Percentiles rank a stretch among this genome's conserved stretches.
Conservation (phyloP, 2,888 invertebrate genomes). For the Ganaspis brasiliensis region DNA sequence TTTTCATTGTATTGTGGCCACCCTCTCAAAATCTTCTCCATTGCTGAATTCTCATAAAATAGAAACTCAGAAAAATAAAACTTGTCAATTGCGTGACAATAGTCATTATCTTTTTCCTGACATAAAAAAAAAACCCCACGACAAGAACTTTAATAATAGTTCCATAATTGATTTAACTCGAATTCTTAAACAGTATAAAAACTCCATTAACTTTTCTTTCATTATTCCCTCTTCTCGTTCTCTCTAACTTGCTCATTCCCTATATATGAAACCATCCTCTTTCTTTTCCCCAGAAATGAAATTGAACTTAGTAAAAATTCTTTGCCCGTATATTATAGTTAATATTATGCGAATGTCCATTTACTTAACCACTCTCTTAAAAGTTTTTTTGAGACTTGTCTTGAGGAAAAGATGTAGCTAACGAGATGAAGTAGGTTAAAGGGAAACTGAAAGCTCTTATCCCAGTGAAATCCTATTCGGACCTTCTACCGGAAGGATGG, state of each 20-base stretch:
- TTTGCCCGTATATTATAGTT: not conserved
- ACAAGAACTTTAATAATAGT: not conserved
- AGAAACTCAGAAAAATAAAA: too few relatives aligned
- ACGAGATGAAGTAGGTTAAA: conserved; percentile 19
- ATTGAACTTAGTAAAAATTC: conserved; percentile 6
- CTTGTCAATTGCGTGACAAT: too few relatives aligned
- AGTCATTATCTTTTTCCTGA: too few relatives aligned
- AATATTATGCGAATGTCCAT: conserved; percentile 16
- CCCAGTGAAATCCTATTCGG: conserved; percentile 33
- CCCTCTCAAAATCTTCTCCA: too few relatives aligned
- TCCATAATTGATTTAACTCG: not conserved
- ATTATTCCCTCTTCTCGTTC: not conserved
- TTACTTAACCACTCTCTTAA: conserved; percentile 12
- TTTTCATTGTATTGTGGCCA: too few relatives aligned
- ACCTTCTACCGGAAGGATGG: not conserved
- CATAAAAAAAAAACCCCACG: too few relatives aligned
- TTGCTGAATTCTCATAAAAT: too few relatives aligned
- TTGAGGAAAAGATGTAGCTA: not conserved
- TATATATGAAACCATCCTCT: too few relatives aligned
- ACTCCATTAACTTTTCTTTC: conserved; percentile 1
- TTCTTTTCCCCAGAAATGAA: not conserved
- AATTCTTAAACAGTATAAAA: not conserved
- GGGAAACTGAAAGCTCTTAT: conserved; percentile 14
- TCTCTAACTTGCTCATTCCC: too few relatives aligned
- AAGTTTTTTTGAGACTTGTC: not conserved